Evolutionary conservation across 2,113 vertebrate genomes (phyloP).

Genomic region (Halichoeres trimaculatus): DNA sequence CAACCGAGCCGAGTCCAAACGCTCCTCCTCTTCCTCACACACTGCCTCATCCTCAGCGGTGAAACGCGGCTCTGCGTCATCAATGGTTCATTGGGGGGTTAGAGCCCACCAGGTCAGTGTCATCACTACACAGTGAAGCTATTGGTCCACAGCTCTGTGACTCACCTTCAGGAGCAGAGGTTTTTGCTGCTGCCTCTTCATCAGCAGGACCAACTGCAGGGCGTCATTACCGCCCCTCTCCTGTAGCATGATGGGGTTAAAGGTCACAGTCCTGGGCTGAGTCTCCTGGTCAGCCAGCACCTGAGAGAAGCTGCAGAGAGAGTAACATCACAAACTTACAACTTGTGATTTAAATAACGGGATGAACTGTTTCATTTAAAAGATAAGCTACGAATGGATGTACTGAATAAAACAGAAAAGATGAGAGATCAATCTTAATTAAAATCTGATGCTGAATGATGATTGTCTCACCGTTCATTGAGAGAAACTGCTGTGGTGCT

Average conservation of each 20-base stretch:
- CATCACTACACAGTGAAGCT: too few relatives aligned
- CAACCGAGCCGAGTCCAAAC: slow-evolving; percentile 84
- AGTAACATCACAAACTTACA: too few relatives aligned
- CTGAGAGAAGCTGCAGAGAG: slow-evolving; percentile 59
- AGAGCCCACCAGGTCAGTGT: not conserved
- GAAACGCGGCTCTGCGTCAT: not conserved
- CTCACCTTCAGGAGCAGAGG: slow-evolving; percentile 21
- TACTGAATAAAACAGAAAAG: too few relatives aligned
- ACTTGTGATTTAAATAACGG: too few relatives aligned
- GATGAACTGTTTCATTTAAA: too few relatives aligned
- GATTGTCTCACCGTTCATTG: slow-evolving; percentile 89
- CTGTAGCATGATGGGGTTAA: not conserved
- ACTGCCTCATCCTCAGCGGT: not conserved
- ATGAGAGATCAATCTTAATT: too few relatives aligned
- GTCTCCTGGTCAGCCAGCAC: slow-evolving; percentile 22
- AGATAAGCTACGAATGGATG: too few relatives aligned
- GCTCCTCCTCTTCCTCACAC: slow-evolving; percentile 12
- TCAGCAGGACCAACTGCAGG: not conserved
- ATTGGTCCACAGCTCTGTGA: not conserved
- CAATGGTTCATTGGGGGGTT: too few relatives aligned
- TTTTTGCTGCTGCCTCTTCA: rapidly evolving
- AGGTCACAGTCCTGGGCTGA: not conserved
- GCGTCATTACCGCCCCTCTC: rapidly evolving
- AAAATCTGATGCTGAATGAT: too few relatives aligned
- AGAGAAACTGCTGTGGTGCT: slow-evolving; percentile 90